Base-by-base conservation (phyloP, 2,113 vertebrate genomes). In the Pteropus alecto region DNA sequence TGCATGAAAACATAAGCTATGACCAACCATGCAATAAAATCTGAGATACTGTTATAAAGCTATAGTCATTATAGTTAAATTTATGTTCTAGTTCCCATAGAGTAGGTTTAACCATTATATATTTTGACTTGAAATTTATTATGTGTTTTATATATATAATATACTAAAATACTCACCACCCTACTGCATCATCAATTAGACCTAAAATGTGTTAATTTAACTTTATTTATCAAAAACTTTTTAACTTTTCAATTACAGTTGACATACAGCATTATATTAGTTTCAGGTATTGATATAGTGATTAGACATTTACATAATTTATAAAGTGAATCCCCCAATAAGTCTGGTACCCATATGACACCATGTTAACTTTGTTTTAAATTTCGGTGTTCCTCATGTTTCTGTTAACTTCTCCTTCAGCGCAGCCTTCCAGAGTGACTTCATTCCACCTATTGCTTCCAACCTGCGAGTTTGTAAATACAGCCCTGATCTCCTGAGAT, bases 61-160 rank as follows among this genome's bases (percentile, higher is more conserved):
- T 86, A 0, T 24, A 71, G 68, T 63, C 33, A 58, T 48, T 70
- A 30, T 46, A 51, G 30, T 70, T 63, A 67, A 67, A 48, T 79
- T 79, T 79, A 43, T 67, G 21, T 67, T 93, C 22, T 78, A 3
- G 35, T 92, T 92, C 58, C 51, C 14, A 13, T 13, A 19, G 77
- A 70, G 35, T 67, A 65, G 22, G 15, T 71, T 26, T 35, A 88
- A 76, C 21, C 8, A 15, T 35, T 48, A 84, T 48, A 11, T 79
- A 85, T 85, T 90, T 94, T 79, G 41, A 41, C 87, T 87, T 93
- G 24, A 79, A 79, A 60, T 90, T n/a, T 48, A 30, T 58, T 71
- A 8, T 71, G 22, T 65, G 19, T 91, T 46, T 73, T 74, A 13
- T 74, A n/a, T n/a, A 33, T 71, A 6, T 89, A 87, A 19, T 30